A percentile compares a stretch with the other conserved stretches of the same genome.
Evolutionary conservation across 2,113 vertebrate genomes (phyloP).

Genomic region (Myotis yumanensis): DNA sequence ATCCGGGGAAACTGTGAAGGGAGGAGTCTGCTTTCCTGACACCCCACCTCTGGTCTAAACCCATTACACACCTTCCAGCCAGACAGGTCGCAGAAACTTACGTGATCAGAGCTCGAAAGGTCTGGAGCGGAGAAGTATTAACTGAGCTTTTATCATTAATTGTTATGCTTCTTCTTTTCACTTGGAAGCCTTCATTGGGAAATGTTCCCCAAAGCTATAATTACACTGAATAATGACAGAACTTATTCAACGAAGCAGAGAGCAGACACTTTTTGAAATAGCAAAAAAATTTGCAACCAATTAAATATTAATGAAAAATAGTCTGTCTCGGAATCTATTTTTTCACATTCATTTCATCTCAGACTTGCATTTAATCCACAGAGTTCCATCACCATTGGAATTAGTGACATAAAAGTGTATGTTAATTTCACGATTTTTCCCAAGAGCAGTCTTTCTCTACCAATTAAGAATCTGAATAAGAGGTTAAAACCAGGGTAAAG

Average conservation of each 20-base stretch:
- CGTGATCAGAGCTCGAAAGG: not conserved
- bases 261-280: conserved; percentile 70
- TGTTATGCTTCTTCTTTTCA: not conserved
- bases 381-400: conserved; percentile 51
- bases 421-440: conserved; percentile 66
- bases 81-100: not conserved
- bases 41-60: conserved; percentile 44
- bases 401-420: conserved; percentile 58
- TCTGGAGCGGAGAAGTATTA: conserved; percentile 51
- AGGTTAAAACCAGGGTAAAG: conserved; percentile 17
- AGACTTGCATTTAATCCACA: conserved; percentile 62
- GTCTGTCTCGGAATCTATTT: conserved; percentile 51
- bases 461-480: conserved; percentile 53
- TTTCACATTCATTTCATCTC: conserved; percentile 48
- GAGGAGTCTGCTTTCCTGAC: conserved; percentile 29
- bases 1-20: conserved; percentile 32
- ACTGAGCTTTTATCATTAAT: conserved; percentile 66
- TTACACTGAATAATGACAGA: conserved; percentile 65
- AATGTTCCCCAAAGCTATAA: conserved; percentile 69
- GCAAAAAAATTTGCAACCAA: conserved; percentile 66
- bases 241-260: conserved; percentile 61
- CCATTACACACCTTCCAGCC: not conserved
- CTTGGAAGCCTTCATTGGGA: conserved; percentile 53
- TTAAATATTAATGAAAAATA: conserved; percentile 71
- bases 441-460: conserved; percentile 14